Evolutionary conservation across 1,140 invertebrate genomes (phyloP).

Genomic region (Telenomus remus): DNA sequence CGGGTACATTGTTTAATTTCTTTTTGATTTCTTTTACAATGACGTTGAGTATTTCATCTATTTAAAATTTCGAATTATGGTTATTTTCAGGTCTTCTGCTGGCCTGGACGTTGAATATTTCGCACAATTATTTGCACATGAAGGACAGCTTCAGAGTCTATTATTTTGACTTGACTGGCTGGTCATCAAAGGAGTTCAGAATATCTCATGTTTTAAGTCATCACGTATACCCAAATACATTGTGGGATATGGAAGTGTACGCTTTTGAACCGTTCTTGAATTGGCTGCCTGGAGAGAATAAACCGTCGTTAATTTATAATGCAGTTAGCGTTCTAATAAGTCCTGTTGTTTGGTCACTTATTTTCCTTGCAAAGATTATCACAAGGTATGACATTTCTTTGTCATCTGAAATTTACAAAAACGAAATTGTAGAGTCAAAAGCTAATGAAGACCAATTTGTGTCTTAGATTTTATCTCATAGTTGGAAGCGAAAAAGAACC

Average conservation of each 20-base stretch:
- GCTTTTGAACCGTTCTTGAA: slow-evolving; percentile 82
- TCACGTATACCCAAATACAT: slow-evolving; percentile 87
- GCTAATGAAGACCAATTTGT: no score
- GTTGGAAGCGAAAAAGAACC: slow-evolving; percentile 20
- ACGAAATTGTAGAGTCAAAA: no score
- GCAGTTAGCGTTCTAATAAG: slow-evolving; percentile 66
- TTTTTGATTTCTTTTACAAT: background rate
- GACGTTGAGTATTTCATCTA: no score
- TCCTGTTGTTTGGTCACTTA: slow-evolving; percentile 74
- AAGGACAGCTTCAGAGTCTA: slow-evolving; percentile 89
- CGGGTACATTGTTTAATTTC: slow-evolving; percentile 37
- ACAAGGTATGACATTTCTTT: slow-evolving; percentile 70
- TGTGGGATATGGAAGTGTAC: slow-evolving; percentile 85
- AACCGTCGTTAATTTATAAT: slow-evolving; percentile 70
- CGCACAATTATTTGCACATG: slow-evolving; percentile 90
- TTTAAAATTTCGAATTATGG: no score
- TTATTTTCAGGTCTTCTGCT: slow-evolving; percentile 76
- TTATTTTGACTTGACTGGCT: slow-evolving; percentile 82
- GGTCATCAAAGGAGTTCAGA: slow-evolving; percentile 84
- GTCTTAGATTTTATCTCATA: slow-evolving; percentile 63
- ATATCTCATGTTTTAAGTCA: slow-evolving; percentile 87
- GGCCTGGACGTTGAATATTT: slow-evolving; percentile 76
- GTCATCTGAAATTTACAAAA: no score
- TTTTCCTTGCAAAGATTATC: slow-evolving; percentile 70
- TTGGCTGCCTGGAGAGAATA: slow-evolving; percentile 78